phyloP scores from a whole-genome alignment of 2,888 invertebrate genomes.

The Phasia obesa region DNA sequence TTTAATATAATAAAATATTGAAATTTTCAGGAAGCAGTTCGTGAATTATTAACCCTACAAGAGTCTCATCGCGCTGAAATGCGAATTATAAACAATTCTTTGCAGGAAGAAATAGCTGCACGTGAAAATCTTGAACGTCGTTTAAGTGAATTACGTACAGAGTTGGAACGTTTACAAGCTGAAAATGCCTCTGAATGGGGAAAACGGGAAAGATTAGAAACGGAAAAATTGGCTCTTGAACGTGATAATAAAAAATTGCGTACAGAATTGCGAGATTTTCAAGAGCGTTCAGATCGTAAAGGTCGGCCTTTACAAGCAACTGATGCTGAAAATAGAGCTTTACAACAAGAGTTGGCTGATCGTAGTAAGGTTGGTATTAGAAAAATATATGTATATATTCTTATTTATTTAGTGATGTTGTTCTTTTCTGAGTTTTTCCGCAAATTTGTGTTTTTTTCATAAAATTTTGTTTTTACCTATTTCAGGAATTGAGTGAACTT shows the following conservation, averaged over 20 bases:
- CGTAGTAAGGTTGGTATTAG: conserved; percentile 84
- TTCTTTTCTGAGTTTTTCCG: background rate
- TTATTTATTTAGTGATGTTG: no score
- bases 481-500: conserved; percentile 87
- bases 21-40: conserved; percentile 84
- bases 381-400: no score
- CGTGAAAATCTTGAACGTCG: conserved; percentile 88
- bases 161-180: conserved; percentile 93
- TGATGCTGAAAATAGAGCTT: conserved; percentile 86
- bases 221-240: conserved; percentile 93
- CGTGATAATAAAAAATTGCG: conserved; percentile 93
- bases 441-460: conserved; percentile 4
- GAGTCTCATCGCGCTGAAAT: conserved; percentile 88
- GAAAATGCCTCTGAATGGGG: conserved; percentile 98
- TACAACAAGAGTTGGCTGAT: conserved; percentile 87
- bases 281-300: conserved; percentile 87
- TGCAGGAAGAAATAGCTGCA: conserved; percentile 87
- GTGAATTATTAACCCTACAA: conserved; percentile 86
- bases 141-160: conserved; percentile 87
- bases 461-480: background rate
- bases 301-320: conserved; percentile 86
- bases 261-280: conserved; percentile 86
- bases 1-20: no score
- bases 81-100: conserved; percentile 83
- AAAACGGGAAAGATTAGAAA: conserved; percentile 93